A percentile compares a stretch with the other conserved stretches of the same genome.
These are phyloP conservation scores for Mamestra configurata DNA, from an alignment of 1,140 invertebrate species.

Conservation along the genomic window DNA sequence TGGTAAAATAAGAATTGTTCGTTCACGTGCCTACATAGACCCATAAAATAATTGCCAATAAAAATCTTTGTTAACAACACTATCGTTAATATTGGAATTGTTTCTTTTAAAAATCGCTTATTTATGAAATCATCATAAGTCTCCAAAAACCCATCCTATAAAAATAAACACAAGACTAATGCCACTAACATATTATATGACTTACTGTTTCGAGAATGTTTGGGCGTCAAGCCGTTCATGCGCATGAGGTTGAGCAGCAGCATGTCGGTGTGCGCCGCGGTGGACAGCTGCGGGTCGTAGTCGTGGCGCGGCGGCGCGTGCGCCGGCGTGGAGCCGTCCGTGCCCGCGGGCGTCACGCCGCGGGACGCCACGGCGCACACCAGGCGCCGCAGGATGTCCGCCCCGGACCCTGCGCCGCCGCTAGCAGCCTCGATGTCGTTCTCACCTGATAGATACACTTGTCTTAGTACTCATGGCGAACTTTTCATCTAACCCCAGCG, in stretches of 20 bases:
- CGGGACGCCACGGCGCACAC: constrained; percentile 69
- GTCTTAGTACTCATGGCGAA: background rate
- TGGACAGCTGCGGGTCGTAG: constrained; percentile 77
- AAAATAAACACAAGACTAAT: no score
- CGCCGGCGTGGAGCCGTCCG: constrained; percentile 57
- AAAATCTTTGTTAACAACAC: no score
- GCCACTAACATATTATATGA: no score
- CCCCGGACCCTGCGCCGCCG: constrained; percentile 35
- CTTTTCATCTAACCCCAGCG: background rate
- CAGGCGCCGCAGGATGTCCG: constrained; percentile 70
- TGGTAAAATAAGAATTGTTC: no score
- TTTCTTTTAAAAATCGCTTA: no score
- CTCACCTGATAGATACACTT: constrained; percentile 66
- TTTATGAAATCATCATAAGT: no score
- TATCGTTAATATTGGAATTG: no score
- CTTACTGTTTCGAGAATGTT: constrained; percentile 69
- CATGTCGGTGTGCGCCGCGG: constrained; percentile 80
- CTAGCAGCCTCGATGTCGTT: constrained; percentile 75
- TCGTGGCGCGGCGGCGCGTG: constrained; percentile 56
- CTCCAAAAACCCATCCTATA: no score
- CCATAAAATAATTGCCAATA: no score
- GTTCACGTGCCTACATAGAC: no score
- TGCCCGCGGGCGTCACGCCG: constrained; percentile 59
- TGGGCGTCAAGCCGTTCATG: constrained; percentile 81
- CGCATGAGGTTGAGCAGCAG: constrained; percentile 82